phyloP scores from a whole-genome alignment of 2,113 vertebrate genomes.

The Nerophis lumbriciformis region DNA sequence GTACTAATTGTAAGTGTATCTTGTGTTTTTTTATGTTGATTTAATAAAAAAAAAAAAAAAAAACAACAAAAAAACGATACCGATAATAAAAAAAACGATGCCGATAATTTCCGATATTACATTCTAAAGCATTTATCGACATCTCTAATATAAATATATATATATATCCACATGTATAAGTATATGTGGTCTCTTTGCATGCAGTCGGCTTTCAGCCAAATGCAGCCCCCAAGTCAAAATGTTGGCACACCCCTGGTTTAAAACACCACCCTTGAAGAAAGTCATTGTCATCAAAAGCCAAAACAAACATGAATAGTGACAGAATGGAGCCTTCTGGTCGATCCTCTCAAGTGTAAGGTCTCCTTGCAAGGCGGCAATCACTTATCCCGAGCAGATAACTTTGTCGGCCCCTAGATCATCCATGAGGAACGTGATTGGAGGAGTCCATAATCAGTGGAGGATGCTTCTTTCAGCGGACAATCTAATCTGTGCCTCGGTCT shows the following conservation, averaged over 20 bases:
- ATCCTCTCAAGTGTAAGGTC: conserved; percentile 38
- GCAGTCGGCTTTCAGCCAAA: too few relatives aligned
- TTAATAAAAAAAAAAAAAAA: too few relatives aligned
- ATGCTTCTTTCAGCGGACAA: conserved; percentile 19
- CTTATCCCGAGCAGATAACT: conserved; percentile 52
- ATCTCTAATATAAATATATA: too few relatives aligned
- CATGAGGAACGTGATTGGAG: conserved; percentile 58
- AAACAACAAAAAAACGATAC: too few relatives aligned
- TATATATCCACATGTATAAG: too few relatives aligned
- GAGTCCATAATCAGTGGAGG: conserved; percentile 45
- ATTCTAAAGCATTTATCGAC: too few relatives aligned
- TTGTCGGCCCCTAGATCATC: conserved; percentile 61
- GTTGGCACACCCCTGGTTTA: neutral
- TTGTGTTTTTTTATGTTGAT: too few relatives aligned
- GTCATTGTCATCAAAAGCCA: conserved; percentile 6
- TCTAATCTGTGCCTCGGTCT: neutral
- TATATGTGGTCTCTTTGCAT: too few relatives aligned
- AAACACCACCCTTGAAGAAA: conserved; percentile 12
- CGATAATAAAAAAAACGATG: too few relatives aligned
- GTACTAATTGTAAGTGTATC: too few relatives aligned
- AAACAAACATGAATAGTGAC: conserved; percentile 30
- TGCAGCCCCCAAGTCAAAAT: too few relatives aligned
- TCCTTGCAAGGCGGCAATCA: conserved; percentile 39
- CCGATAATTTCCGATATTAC: too few relatives aligned
- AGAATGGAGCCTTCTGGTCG: conserved; percentile 34